Conservation (phyloP, 30 jellyfish, hydroid and myxozoan genomes). For the Turritopsis dohrnii region DNA sequence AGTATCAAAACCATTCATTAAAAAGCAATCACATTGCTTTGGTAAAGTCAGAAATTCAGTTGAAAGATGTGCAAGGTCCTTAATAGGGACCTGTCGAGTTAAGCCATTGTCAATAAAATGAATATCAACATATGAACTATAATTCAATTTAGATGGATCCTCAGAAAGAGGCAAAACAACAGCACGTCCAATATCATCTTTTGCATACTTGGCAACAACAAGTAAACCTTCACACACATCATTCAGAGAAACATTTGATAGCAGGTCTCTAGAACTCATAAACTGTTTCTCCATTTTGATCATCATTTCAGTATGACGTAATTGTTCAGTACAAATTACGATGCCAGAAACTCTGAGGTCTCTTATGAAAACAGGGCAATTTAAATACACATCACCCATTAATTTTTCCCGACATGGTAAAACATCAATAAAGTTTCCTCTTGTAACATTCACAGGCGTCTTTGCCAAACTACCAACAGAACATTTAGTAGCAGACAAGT, state of each 20-base stretch:
- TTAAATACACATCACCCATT: not conserved
- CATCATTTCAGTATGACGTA: not conserved
- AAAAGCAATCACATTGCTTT: not conserved
- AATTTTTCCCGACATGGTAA: not conserved
- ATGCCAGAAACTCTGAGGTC: not conserved
- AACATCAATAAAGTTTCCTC: not conserved
- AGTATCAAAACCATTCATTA: conserved; percentile 4
- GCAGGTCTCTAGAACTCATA: not conserved
- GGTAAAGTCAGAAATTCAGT: conserved; percentile 14
- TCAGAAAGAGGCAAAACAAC: not conserved
- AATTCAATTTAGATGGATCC: not conserved
- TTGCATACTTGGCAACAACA: conserved; percentile 6
- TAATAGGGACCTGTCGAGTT: not conserved
- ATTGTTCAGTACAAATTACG: not conserved
- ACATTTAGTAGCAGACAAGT: conserved; percentile 4
- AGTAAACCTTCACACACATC: conserved; percentile 16
- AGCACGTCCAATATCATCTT: conserved; percentile 10
- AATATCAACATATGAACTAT: not conserved
- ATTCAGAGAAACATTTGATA: not conserved
- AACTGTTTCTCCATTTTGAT: not conserved
- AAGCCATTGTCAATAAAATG: conserved; percentile 5
- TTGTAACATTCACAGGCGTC: conserved; percentile 17
- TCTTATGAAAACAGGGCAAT: not conserved
- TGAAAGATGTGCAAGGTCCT: not conserved
- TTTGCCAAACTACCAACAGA: conserved; percentile 1